Percentiles rank a stretch among this genome's conserved stretches.
Evolutionary conservation across 2,888 invertebrate species (phyloP).

Genomic region (Digitonthophagus gazella): DNA sequence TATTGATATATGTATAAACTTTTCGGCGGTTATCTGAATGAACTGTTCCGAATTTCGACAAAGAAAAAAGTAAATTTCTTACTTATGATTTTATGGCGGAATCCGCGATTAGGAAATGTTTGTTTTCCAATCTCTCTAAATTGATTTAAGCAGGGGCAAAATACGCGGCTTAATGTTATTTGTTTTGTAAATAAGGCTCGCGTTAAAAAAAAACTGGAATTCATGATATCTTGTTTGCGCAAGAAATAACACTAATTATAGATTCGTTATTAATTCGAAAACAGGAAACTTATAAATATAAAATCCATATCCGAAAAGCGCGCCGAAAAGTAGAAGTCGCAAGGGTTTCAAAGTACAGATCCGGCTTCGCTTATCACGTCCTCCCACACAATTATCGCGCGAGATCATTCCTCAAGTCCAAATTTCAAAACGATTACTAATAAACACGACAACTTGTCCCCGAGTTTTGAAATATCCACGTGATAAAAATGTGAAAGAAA

Average conservation of each 20-base stretch:
- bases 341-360: too few species aligned
- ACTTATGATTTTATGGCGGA: too few species aligned
- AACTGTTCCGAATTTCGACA: too few species aligned
- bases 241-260: background rate
- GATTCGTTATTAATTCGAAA: background rate
- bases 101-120: background rate
- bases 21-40: too few species aligned
- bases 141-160: background rate
- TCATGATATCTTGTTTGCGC: background rate
- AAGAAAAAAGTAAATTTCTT: too few species aligned
- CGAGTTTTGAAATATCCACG: background rate
- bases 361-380: conserved; percentile 1
- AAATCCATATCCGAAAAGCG: too few species aligned
- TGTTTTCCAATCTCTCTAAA: background rate
- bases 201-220: background rate
- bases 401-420: conserved; percentile 10
- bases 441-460: background rate
- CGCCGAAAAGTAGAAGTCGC: too few species aligned
- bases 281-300: background rate
- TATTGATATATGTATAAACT: too few species aligned
- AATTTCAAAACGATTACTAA: conserved; percentile 12
- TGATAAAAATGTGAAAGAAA: background rate
- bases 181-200: background rate
- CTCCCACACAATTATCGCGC: conserved; percentile 8
- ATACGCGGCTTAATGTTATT: background rate